phyloP scores from a whole-genome alignment of 2,113 vertebrate genomes.

The Amblyornis subalaris region DNA sequence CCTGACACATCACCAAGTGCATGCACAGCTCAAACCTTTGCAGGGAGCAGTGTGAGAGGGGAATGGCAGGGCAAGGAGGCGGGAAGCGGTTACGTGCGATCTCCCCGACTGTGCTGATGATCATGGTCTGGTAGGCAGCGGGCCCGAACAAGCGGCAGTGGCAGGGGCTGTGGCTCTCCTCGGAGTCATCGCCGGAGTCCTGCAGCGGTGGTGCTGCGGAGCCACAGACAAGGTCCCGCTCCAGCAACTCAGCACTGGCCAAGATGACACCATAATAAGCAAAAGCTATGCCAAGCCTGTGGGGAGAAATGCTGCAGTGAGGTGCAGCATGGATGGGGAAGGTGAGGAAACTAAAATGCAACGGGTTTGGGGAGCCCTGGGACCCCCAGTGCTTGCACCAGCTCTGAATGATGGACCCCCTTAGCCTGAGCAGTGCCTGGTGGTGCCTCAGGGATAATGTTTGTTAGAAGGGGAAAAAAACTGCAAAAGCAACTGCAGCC shows the following conservation, averaged over 20 bases:
- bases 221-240: conserved; percentile 83
- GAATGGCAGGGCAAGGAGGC: not conserved
- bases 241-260: conserved; percentile 87
- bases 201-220: not conserved
- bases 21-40: not conserved
- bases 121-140: conserved; percentile 84
- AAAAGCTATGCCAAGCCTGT: conserved; percentile 91
- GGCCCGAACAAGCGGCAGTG: conserved; percentile 80
- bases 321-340: fast-evolving
- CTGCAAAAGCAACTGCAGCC: not conserved
- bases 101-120: conserved; percentile 89
- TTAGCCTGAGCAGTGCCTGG: not conserved
- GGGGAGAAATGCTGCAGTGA: not conserved
- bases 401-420: not conserved
- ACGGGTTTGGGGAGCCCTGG: not conserved
- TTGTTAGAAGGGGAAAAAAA: not conserved
- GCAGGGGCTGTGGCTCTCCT: conserved; percentile 72
- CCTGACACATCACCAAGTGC: not conserved
- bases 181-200: conserved; percentile 27
- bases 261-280: conserved; percentile 90
- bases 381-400: too few species aligned
- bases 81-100: conserved; percentile 76
- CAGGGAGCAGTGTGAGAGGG: not conserved
- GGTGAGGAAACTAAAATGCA: not conserved
- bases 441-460: not conserved